Evolutionary conservation across 2,113 vertebrate genomes (phyloP).

Genomic region (Pseudolaguvia tuberculata): DNA sequence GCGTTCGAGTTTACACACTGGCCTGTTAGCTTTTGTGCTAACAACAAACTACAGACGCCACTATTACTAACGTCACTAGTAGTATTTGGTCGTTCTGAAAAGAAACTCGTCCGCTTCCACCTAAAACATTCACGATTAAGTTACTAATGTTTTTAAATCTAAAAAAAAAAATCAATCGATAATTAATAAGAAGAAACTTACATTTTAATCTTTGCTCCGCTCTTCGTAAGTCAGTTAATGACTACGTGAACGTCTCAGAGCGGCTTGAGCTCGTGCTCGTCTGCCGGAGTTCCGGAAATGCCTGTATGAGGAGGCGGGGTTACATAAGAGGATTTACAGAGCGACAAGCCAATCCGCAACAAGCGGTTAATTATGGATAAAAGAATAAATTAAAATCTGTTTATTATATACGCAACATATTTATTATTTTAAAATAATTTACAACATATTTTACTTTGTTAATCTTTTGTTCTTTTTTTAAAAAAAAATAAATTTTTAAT

Average conservation of each 20-base stretch:
- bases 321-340: neutral
- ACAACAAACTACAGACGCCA: neutral
- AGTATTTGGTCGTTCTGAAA: neutral
- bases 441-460: too few species aligned
- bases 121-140: neutral
- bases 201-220: neutral
- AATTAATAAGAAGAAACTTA: neutral
- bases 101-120: neutral
- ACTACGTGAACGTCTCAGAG: neutral
- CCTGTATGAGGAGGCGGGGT: neutral
- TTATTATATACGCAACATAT: too few species aligned
- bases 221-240: neutral
- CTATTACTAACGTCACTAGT: neutral
- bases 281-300: conserved; percentile 23
- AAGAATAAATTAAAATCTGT: neutral
- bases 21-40: neutral
- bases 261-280: neutral
- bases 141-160: neutral
- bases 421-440: too few species aligned
- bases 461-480: too few species aligned
- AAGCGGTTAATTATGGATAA: neutral
- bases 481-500: too few species aligned
- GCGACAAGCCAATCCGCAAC: neutral
- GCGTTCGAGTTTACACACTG: neutral
- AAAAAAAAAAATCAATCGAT: accelerated